A percentile compares a stretch with the other conserved stretches of the same genome.
These are phyloP conservation scores for Hemitrygon akajei DNA, from an alignment of 2,797 vertebrate species.

Conservation along the genomic window DNA sequence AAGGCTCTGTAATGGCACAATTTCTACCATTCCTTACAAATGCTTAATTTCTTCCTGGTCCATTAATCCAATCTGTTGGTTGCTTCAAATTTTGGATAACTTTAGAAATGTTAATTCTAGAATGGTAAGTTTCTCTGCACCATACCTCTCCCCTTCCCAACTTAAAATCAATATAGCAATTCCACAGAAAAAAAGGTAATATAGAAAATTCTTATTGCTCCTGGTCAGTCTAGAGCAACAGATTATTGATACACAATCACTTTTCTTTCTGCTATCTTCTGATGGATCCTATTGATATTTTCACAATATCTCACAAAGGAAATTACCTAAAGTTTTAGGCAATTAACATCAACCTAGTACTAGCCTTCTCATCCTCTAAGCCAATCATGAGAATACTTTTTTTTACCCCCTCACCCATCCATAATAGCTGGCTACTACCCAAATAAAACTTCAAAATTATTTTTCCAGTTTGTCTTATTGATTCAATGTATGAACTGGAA, in stretches of 20 bases:
- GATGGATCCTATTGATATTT: neutral
- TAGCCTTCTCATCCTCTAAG: neutral
- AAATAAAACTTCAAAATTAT: neutral
- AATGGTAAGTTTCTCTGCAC: neutral
- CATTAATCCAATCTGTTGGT: neutral
- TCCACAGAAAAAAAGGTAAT: neutral
- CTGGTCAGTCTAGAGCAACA: neutral
- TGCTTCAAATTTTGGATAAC: neutral
- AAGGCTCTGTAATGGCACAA: neutral
- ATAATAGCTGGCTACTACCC: neutral
- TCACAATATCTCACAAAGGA: no score
- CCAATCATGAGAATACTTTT: neutral
- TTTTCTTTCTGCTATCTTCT: neutral
- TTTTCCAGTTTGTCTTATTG: neutral
- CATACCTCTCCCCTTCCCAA: neutral
- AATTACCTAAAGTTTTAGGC: neutral
- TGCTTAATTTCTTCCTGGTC: neutral
- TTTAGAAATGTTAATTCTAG: neutral
- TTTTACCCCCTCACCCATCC: neutral
- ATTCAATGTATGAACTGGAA: neutral
- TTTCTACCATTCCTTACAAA: neutral
- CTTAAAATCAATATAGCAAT: neutral
- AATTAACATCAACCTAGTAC: neutral
- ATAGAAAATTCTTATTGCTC: neutral
- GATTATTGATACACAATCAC: neutral